phyloP scores from a whole-genome alignment of 2,113 vertebrate species.

The Leucopsar rothschildi region DNA sequence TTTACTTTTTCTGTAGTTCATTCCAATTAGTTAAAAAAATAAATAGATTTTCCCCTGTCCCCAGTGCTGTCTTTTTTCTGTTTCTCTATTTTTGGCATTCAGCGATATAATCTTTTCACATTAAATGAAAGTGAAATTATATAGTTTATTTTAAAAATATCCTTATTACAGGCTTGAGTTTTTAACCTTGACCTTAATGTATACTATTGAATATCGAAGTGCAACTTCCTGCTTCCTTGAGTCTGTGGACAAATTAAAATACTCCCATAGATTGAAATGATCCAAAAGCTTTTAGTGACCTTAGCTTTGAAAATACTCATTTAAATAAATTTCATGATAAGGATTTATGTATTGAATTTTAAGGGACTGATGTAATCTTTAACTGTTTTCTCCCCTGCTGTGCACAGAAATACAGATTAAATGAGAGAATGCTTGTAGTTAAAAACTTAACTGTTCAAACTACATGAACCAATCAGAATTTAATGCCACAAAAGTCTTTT shows the following conservation, averaged over 20 bases:
- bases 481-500: not conserved
- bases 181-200: slow-evolving; percentile 29
- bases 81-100: not conserved
- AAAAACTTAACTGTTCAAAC: not conserved
- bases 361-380: not conserved
- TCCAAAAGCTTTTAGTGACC: slow-evolving; percentile 32
- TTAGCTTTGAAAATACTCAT: slow-evolving; percentile 43
- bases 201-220: slow-evolving; percentile 25
- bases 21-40: not conserved
- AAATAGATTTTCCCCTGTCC: not conserved
- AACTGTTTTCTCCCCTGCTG: not conserved
- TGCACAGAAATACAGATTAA: not conserved
- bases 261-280: not conserved
- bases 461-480: not conserved
- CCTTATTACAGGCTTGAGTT: not conserved
- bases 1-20: not conserved
- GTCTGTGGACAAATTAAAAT: slow-evolving; percentile 26
- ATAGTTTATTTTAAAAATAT: slow-evolving; percentile 7
- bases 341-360: not conserved
- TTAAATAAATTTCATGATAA: slow-evolving; percentile 6
- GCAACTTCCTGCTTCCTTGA: not conserved
- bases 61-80: not conserved
- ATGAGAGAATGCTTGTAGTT: not conserved
- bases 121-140: not conserved
- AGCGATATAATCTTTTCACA: not conserved